These are phyloP conservation scores for Ibidorhyncha struthersii DNA, from an alignment of 2,113 vertebrate species.

Conservation along the genomic window DNA sequence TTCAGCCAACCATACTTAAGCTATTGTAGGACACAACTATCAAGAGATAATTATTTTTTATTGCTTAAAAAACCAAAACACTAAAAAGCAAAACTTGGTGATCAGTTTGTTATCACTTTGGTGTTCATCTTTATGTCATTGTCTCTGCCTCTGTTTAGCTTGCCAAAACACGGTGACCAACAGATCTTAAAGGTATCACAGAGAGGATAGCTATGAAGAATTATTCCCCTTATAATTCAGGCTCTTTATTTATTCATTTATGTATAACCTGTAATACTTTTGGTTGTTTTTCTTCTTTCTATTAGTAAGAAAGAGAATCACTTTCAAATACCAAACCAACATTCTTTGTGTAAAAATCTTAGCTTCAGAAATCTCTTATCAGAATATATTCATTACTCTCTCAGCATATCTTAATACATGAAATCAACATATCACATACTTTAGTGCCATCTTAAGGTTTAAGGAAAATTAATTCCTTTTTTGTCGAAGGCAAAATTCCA, in stretches of 20 bases:
- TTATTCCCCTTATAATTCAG: not conserved
- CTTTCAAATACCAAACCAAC: not conserved
- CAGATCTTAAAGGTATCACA: not conserved
- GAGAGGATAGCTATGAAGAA: not conserved
- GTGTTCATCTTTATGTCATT: not conserved
- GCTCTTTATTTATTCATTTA: not conserved
- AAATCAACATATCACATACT: not conserved
- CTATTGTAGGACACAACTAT: not conserved
- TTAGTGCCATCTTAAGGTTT: not conserved
- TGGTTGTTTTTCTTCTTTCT: not conserved
- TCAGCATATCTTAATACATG: not conserved
- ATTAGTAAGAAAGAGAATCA: not conserved
- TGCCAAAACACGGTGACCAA: not conserved
- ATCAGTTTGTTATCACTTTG: not conserved
- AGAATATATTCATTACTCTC: not conserved
- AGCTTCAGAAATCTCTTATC: not conserved
- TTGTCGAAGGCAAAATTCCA: not conserved
- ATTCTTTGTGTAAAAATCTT: not conserved
- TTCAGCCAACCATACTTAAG: not conserved
- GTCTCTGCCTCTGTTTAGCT: not conserved
- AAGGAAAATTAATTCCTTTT: not conserved
- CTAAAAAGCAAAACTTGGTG: not conserved
- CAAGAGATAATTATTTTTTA: not conserved
- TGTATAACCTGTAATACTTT: not conserved
- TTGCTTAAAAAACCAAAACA: not conserved